Evolutionary conservation across 2,888 invertebrate species (phyloP).

Genomic region (Scaptomyza caliginosa): DNA sequence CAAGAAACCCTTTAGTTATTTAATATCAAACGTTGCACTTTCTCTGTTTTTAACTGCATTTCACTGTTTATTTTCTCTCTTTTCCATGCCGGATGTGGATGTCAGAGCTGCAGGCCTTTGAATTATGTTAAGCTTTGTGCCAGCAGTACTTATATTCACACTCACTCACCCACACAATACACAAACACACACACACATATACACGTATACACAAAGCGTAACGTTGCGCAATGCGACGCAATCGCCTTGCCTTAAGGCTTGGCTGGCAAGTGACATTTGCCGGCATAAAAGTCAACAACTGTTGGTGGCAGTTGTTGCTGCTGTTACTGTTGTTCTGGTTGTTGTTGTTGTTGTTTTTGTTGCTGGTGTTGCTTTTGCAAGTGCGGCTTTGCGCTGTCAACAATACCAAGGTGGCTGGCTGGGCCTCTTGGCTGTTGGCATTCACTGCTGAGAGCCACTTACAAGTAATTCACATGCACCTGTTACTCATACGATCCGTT

Average conservation of each 20-base stretch:
- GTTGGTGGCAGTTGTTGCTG: constrained; percentile 53
- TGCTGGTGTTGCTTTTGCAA: constrained; percentile 44
- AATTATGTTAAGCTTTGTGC: constrained; percentile 73
- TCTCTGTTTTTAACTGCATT: constrained; percentile 31
- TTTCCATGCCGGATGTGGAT: constrained; percentile 23
- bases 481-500: constrained; percentile 61
- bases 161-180: constrained; percentile 12
- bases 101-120: constrained; percentile 49
- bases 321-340: constrained; percentile 36
- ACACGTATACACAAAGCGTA: not conserved
- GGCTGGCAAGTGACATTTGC: constrained; percentile 73
- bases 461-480: constrained; percentile 54
- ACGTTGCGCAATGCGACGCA: constrained; percentile 9
- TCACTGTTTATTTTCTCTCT: not conserved
- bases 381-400: constrained; percentile 72
- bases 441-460: constrained; percentile 63
- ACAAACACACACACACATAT: constrained; percentile 10
- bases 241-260: constrained; percentile 47
- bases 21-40: constrained; percentile 17
- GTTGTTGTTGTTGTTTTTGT: constrained; percentile 34
- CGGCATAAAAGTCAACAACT: constrained; percentile 78
- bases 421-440: constrained; percentile 23
- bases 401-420: constrained; percentile 53
- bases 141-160: constrained; percentile 55
- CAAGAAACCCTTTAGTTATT: constrained; percentile 1